These are phyloP conservation scores for Agrypnia vestita DNA, from an alignment of 1,140 invertebrate species.

Conservation along the genomic window DNA sequence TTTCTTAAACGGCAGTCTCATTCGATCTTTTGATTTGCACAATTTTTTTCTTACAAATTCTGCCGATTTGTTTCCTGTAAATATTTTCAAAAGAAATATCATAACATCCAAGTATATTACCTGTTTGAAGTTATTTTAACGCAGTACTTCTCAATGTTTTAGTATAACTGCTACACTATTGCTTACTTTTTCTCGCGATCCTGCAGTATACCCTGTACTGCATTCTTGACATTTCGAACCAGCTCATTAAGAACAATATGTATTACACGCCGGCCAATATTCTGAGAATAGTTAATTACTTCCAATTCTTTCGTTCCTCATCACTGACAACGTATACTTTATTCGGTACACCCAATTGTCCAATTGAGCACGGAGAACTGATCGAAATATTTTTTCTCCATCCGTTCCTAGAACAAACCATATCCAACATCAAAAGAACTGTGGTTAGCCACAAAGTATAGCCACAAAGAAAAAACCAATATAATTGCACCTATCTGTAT, in stretches of 20 bases:
- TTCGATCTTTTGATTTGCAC: too few relatives aligned
- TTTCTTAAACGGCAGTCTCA: too few relatives aligned
- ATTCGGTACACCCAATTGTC: background rate
- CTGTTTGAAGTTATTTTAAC: too few relatives aligned
- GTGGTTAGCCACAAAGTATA: constrained; percentile 8
- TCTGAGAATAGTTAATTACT: background rate
- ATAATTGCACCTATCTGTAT: constrained; percentile 11
- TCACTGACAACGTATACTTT: background rate
- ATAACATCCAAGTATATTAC: too few relatives aligned
- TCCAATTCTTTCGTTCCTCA: background rate
- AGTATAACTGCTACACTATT: too few relatives aligned
- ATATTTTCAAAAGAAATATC: too few relatives aligned
- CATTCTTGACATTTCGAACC: too few relatives aligned
- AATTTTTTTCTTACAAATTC: too few relatives aligned
- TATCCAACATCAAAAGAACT: background rate
- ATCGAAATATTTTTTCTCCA: constrained; percentile 19
- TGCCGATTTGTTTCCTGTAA: too few relatives aligned
- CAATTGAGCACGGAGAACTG: background rate
- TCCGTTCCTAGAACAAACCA: constrained; percentile 21
- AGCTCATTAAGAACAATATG: background rate
- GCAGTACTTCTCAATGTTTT: too few relatives aligned
- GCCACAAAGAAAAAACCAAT: constrained; percentile 16
- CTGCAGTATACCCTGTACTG: too few relatives aligned
- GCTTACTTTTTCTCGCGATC: too few relatives aligned
- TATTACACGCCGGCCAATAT: background rate